Conservation (phyloP, 2,888 invertebrate genomes). For the Rhogogaster chlorosoma region DNA sequence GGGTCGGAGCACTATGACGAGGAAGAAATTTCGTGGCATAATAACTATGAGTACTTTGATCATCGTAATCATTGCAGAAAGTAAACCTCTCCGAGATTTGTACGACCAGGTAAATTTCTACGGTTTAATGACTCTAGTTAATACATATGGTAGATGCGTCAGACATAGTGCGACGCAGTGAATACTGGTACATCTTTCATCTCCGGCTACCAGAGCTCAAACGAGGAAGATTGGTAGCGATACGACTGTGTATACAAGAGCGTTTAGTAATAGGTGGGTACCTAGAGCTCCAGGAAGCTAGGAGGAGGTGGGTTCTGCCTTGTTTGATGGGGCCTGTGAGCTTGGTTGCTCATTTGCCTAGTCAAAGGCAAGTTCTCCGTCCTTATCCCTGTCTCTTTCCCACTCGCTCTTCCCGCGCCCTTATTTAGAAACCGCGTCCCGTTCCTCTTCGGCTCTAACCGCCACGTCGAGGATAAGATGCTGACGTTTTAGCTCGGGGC, state of each 20-base stretch:
- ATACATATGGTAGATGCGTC: neutral
- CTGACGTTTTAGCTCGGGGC: constrained; percentile 48
- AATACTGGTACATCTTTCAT: constrained; percentile 61
- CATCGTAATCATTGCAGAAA: neutral
- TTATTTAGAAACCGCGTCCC: neutral
- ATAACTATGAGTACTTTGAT: neutral
- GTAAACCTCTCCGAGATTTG: neutral
- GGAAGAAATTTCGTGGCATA: neutral
- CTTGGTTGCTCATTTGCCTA: constrained; percentile 63
- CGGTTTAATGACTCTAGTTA: neutral
- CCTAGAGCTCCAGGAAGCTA: constrained; percentile 49
- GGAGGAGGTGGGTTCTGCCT: constrained; percentile 57
- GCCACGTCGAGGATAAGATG: constrained; percentile 40
- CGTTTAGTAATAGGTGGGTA: constrained; percentile 30
- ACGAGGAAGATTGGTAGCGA: constrained; percentile 34
- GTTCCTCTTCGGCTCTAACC: neutral
- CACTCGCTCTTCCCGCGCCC: neutral
- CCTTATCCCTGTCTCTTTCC: neutral
- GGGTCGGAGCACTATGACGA: neutral
- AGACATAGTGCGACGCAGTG: neutral
- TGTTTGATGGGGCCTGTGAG: constrained; percentile 56
- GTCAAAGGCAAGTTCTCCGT: constrained; percentile 59
- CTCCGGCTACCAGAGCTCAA: constrained; percentile 53
- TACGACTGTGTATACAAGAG: constrained; percentile 48
- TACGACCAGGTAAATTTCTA: neutral